Base-by-base conservation (phyloP, 2,113 vertebrate species). In the Amia ocellicauda region DNA sequence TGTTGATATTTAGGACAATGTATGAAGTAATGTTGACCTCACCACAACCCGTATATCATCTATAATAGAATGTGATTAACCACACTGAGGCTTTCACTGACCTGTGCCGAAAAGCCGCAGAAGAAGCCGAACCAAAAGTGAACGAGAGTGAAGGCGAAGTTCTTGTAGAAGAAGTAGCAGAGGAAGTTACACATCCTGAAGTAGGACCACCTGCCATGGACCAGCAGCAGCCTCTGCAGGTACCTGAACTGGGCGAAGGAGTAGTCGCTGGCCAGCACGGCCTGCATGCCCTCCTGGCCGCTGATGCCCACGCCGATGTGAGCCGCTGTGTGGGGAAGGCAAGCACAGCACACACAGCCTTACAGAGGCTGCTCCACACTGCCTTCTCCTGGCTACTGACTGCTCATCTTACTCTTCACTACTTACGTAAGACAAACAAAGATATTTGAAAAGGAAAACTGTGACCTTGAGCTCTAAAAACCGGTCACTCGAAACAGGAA, bases 81-180 rank as follows among this genome's bases (percentile, higher is more conserved):
- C n/a, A n/a, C n/a, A n/a, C n/a, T n/a, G n/a, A n/a, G n/a, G n/a
- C n/a, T n/a, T 14, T 17, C 43, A 72, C 80, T 76, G 71, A 92
- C 83, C 85, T 91, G 88, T 63, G 88, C 80, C 47, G 87, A 94
- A 73, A 94, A 94, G 58, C 86, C 91, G 80, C 87, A 92, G 82
- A 92, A 90, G 83, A 93, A 90, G 19, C 86, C 89, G 23, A 91
- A 93, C 88, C 86, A 93, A 82, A 93, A 93, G 78, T 87, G 84
- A 3, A 93, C 88, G 24, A 92, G 71, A 1, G 85, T 91, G 70
- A 93, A 94, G 23, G 83, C 84, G 74, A 93, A 89, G 68, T 87
- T 94, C 86, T 91, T 91, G 71, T 91, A 90, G 78, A 93, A 93
- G 74, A 93, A 96, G 74, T 93, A 92, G 64, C 78, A 72, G 43